Base-by-base conservation (phyloP, 2,797 vertebrate species). In the Lagodon rhomboides region DNA sequence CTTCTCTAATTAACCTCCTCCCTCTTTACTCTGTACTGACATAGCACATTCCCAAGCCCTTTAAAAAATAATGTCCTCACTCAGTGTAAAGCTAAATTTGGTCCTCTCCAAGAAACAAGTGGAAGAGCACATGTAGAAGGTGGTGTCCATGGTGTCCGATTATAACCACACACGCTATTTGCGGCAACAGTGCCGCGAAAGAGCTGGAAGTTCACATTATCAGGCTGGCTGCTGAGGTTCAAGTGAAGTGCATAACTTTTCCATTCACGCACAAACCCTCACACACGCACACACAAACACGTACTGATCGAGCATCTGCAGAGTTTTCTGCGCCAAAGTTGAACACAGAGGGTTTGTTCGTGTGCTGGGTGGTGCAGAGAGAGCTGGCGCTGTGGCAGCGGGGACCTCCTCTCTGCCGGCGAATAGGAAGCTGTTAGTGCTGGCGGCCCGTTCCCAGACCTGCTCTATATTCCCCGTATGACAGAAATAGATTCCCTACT, bases 331-430 rank as follows among this genome's bases (percentile, higher is more conserved):
- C 12, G 75, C 54, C 71, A 58, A 65, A 69, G 60, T 9, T 64
- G 54, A 83, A 84, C 82, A 90, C 73, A 83, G 81, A 77, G 64
- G 51, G 65, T 70, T 82, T 79, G 69, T 91, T 90, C 54, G 68
- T 80, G 23, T 60, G 51, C 61, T 64, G 72, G 38, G 62, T 61
- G 77, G 60, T 66, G 63, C 68, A 68, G 1, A 78, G 71, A 62
- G 49, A 67, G 78, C 30, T 55, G 50, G 55, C n/a, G 9, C 30
- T n/a, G 60, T 22, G 58, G 65, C 58, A 72, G 65, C 11, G 23
- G 20, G 70, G 62, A 63, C 77, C 80, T 84, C 72, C 74, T 81
- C 86, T 79, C 41, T 66, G 50, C 38, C 10, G 23, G 44, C 84
- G 53, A 88, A 86, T 80, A 85, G 75, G 81, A 92, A 79, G 78